Percentiles rank a stretch among this genome's conserved stretches.
Evolutionary conservation across 2,113 vertebrate species (phyloP).

Genomic region (Cebidichthys violaceus): DNA sequence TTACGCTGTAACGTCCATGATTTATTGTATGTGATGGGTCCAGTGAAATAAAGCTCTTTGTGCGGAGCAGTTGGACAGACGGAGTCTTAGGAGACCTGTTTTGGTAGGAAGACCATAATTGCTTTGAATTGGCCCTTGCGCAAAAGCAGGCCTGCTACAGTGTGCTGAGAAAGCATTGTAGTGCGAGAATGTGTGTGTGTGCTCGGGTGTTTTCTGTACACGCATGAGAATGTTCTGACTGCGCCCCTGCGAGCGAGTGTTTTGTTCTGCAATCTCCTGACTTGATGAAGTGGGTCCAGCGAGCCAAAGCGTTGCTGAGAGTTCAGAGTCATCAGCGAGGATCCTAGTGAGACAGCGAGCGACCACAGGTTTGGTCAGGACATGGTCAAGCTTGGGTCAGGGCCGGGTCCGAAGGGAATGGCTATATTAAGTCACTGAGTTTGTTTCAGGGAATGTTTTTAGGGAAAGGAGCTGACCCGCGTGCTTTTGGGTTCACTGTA

Average conservation of each 20-base stretch:
- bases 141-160: conserved; percentile 73
- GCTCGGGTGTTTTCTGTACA: conserved; percentile 18
- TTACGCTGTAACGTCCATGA: conserved; percentile 55
- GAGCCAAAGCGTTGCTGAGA: conserved; percentile 76
- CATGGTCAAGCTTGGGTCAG: conserved; percentile 77
- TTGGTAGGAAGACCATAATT: conserved; percentile 81
- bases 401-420: conserved; percentile 76
- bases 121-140: conserved; percentile 75
- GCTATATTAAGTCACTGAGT: conserved; percentile 84
- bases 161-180: conserved; percentile 73
- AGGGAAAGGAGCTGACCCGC: conserved; percentile 81
- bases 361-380: conserved; percentile 79
- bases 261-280: conserved; percentile 57
- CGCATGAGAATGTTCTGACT: conserved; percentile 15
- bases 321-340: conserved; percentile 80
- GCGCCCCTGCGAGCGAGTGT: not conserved
- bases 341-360: conserved; percentile 78
- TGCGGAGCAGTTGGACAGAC: conserved; percentile 66
- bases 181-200: conserved; percentile 34
- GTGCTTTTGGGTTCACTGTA: conserved; percentile 76
- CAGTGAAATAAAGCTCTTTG: conserved; percentile 65
- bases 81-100: conserved; percentile 73
- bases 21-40: conserved; percentile 64
- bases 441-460: conserved; percentile 83
- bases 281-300: conserved; percentile 73